Conservation (phyloP, 2,888 invertebrate genomes). For the Cheilosia vulpina region DNA sequence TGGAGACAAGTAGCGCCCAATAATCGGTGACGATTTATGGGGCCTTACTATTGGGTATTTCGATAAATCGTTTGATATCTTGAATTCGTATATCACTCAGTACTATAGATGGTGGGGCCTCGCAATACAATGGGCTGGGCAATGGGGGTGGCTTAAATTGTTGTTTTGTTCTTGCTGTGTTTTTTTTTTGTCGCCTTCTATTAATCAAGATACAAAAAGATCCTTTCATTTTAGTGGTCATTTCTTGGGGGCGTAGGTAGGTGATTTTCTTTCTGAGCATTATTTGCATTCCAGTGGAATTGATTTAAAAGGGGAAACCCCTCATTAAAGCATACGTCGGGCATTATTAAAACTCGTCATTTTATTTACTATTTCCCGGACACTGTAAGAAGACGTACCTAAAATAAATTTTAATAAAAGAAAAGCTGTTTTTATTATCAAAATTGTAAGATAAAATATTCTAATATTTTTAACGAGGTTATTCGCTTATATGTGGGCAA, state of each 20-base stretch:
- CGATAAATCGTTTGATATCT: conserved; percentile 64
- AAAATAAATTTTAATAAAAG: no score
- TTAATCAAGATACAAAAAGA: conserved; percentile 15
- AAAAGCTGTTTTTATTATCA: no score
- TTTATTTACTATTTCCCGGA: no score
- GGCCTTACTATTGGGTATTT: conserved; percentile 51
- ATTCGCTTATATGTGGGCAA: no score
- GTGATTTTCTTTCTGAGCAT: background rate
- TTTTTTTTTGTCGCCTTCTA: background rate
- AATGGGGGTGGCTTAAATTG: conserved; percentile 43
- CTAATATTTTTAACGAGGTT: no score
- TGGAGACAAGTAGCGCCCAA: conserved; percentile 50
- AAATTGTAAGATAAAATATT: no score
- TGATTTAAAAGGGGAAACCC: no score
- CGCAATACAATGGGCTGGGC: conserved; percentile 35
- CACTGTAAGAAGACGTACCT: no score
- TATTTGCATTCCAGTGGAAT: background rate
- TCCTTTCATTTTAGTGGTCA: conserved; percentile 22
- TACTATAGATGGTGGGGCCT: conserved; percentile 39
- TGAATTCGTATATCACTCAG: conserved; percentile 37
- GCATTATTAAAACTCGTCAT: no score
- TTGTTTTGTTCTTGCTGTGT: no score
- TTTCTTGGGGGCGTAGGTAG: background rate
- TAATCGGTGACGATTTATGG: conserved; percentile 36
- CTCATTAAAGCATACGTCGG: no score